Base-by-base conservation (phyloP, 2,888 invertebrate species). In the Phyto melanocephala region DNA sequence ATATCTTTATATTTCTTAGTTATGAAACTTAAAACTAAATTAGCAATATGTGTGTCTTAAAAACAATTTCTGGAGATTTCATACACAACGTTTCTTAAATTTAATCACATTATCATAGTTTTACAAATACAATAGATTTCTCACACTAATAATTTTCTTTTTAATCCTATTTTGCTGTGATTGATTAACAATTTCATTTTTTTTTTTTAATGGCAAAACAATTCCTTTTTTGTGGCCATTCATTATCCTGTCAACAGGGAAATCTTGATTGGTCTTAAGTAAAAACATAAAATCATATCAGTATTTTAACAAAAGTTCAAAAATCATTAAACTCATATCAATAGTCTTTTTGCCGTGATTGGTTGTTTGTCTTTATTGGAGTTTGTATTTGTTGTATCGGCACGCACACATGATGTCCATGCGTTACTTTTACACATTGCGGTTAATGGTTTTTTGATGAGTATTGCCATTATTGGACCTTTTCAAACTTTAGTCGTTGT, bases 371-470 rank as follows among this genome's bases (percentile, higher is more conserved):
- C 22, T 52, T 42, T 15, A 33, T 58, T 85, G 83, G 84, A 74
- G 3, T 28, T 15, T 37, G 37, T 6, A 11, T 11, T 40, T 40
- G 85, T 74, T 82, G 80, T 83, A 54, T 78, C 81, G 85, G 24
- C 47, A 67, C 67, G 24, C 54, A 67, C 67, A 37, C 35, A 56
- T 50, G 70, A 45, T 65, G 67, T 74, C 65, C 81, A 72, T 77
- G 80, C 63, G 84, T 85, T 8, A 22, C 67, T 60, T 20, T 17
- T 52, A 15, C 83, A 67, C 83, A 67, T 78, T 78, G 83, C 83
- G 86, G 86, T 87, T 89, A 89, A 89, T 89, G 89, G 89, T 85
- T 89, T 89, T 89, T 89, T 89, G 89, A 89, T 89, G 82, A 82
- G 75, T 72, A 68, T 87, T 87, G 85, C 87, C 70, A 85, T 84